Evolutionary conservation across 2,797 vertebrate species (phyloP), one percentile per base, ranked within the genome.

Genomic region (Percopsis omiscomaycus): DNA sequence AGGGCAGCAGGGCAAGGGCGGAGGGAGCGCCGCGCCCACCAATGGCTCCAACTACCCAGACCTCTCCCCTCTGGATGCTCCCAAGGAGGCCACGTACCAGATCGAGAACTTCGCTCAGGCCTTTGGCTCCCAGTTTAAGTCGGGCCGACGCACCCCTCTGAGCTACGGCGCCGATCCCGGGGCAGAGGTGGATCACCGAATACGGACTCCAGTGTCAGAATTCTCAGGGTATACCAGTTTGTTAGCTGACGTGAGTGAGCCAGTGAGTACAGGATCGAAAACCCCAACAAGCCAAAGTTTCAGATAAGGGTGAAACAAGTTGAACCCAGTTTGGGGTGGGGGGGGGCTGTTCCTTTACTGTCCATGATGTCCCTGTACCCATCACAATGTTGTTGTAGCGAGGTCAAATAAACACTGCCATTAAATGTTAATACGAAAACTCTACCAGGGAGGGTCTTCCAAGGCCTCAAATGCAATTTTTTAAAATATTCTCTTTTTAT

Each of bases 151-250:
- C 89, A 97, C 97, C 92, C 96, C 96, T 86, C 95, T 98, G 89
- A 92, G 94, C 86, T 98, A 96, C 74, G 90, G 94, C 83, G 77
- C 86, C 72, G 95, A 96, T 92, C 94, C 95, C 66, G 94, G 94
- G 80, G 90, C 94, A 66, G 96, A 98, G 91, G 95, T 96, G 62
- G 96, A 98, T 92, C 96, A 96, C 87, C 92, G 96, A 89, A 94
- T 97, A 94, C 94, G 95, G 94, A 98, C 96, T 95, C 94, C 96
- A 76, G 94, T 96, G 90, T 95, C 96, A 92, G 97, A 99, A 96
- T 98, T 98, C 96, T 99, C 97, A 99, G 97, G 97, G 95, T 99
- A 97, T 95, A 94, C 95, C 93, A 97, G 95, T 93, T 96, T 99
- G 95, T 95, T 99, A 95, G 96, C 96, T 93, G 97, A 98, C 86